A percentile compares a stretch with the other conserved stretches of the same genome.
These are phyloP conservation scores for Pachydiplax longipennis DNA, from an alignment of 2,888 invertebrate genomes.

Conservation along the genomic window DNA sequence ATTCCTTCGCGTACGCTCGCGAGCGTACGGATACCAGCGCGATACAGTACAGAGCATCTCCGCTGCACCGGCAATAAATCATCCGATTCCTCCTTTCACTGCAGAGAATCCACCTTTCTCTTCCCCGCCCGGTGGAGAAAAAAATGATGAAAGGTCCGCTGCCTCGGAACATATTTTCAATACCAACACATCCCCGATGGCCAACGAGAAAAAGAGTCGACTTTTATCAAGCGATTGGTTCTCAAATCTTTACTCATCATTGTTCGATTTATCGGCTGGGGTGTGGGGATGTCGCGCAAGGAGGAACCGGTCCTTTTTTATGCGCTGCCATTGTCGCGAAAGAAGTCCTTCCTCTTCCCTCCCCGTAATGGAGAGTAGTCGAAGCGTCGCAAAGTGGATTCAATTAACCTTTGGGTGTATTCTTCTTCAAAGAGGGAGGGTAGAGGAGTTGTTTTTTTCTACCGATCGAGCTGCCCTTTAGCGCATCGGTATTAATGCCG, in stretches of 20 bases:
- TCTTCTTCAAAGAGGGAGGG: neutral
- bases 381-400: slow-evolving; percentile 28
- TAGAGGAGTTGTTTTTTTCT: neutral
- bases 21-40: neutral
- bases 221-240: slow-evolving; percentile 23
- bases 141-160: neutral
- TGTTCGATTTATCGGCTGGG: slow-evolving; percentile 12
- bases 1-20: neutral
- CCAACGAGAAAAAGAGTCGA: slow-evolving; percentile 13
- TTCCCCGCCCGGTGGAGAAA: neutral
- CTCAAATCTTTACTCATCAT: slow-evolving; percentile 41
- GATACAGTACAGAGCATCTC: neutral
- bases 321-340: neutral
- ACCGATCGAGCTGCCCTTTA: neutral
- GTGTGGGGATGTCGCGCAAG: neutral
- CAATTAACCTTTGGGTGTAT: slow-evolving; percentile 18
- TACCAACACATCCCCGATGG: neutral
- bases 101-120: neutral
- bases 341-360: neutral
- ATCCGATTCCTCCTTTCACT: neutral
- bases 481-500: neutral
- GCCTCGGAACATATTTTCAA: neutral
- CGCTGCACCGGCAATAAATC: slow-evolving; percentile 36
- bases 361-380: neutral
- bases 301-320: neutral